Percentiles rank a stretch among this genome's conserved stretches.
Evolutionary conservation across 1,140 invertebrate genomes (phyloP).

Genomic region (Drosophila kanapiae): DNA sequence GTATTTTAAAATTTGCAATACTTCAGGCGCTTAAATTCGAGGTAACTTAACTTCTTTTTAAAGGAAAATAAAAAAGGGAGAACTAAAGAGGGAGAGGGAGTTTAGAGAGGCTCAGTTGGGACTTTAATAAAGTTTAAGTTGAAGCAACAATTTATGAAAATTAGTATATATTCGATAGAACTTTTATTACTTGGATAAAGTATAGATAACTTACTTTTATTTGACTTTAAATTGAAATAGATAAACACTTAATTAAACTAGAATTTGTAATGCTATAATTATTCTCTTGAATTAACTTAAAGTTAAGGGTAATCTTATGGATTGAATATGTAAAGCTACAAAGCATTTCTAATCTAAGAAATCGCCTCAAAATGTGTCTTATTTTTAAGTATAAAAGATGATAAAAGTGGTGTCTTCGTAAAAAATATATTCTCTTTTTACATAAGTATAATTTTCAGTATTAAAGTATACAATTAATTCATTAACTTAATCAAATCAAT

Average conservation of each 20-base stretch:
- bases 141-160: neutral
- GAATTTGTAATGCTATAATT: neutral
- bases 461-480: too few relatives aligned
- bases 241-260: neutral
- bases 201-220: neutral
- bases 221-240: neutral
- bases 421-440: neutral
- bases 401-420: rapidly evolving
- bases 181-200: neutral
- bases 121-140: neutral
- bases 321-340: neutral
- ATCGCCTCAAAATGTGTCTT: neutral
- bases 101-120: neutral
- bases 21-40: constrained; percentile 13
- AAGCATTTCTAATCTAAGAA: neutral
- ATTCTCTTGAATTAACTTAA: neutral
- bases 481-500: neutral
- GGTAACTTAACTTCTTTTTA: neutral
- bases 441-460: neutral
- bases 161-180: too few relatives aligned
- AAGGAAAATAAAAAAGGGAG: neutral
- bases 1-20: constrained; percentile 14
- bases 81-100: neutral
- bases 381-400: neutral
- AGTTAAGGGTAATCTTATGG: neutral